Evolutionary conservation across 2,888 invertebrate genomes (phyloP).

Genomic region (Chymomyza amoena): DNA sequence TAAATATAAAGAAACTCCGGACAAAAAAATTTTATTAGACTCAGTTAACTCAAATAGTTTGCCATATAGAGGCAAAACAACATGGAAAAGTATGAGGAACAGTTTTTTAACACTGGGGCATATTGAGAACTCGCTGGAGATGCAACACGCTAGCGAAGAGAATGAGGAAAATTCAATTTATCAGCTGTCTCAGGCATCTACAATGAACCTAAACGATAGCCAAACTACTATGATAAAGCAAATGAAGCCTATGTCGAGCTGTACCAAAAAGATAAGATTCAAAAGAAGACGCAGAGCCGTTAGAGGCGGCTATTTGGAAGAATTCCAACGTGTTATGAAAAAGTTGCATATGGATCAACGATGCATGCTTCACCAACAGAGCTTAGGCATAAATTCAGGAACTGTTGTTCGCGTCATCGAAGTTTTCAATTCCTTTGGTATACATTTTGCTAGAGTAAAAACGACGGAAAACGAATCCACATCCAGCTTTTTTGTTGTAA

Average conservation of each 20-base stretch:
- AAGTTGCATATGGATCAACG: conserved; percentile 39
- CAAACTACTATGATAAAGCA: conserved; percentile 4
- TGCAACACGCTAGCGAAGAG: neutral
- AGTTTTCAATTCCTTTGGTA: conserved; percentile 31
- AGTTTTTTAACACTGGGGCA: conserved; percentile 3
- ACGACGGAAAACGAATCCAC: neutral
- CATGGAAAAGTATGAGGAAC: conserved; percentile 11
- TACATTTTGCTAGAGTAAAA: conserved; percentile 31
- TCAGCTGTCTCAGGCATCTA: conserved; percentile 4
- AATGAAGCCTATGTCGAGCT: neutral
- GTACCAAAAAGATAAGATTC: neutral
- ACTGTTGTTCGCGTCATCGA: conserved; percentile 23
- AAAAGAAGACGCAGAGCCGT: conserved; percentile 20
- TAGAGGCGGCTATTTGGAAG: conserved; percentile 33
- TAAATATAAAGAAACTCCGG: neutral
- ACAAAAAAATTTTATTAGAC: neutral
- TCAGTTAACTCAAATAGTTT: neutral
- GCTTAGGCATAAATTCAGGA: conserved; percentile 30
- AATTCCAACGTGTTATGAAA: conserved; percentile 25
- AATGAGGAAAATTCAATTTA: neutral
- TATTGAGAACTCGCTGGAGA: neutral
- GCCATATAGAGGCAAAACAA: neutral
- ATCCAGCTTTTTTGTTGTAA: conserved; percentile 31
- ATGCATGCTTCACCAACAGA: conserved; percentile 31
- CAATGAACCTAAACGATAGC: conserved; percentile 21